These are phyloP conservation scores for Anthrax anthrax DNA, from an alignment of 2,888 invertebrate genomes.

Conservation along the genomic window DNA sequence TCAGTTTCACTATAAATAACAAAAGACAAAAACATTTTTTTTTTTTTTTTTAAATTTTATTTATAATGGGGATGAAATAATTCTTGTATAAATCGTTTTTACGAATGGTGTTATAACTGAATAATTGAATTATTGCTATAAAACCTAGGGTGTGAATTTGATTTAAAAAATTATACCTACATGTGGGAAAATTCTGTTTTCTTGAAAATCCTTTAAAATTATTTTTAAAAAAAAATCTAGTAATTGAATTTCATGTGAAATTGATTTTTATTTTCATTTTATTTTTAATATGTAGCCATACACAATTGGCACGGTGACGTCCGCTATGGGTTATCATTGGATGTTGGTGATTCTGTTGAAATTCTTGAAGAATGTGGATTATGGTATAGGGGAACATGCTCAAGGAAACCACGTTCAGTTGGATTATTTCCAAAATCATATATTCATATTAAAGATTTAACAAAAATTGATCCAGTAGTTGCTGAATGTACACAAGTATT, in stretches of 20 bases:
- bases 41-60: too few species aligned
- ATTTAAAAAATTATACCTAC: too few species aligned
- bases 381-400: conserved; percentile 80
- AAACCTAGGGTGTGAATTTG: too few species aligned
- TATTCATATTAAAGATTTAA: conserved; percentile 72
- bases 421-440: conserved; percentile 71
- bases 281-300: conserved; percentile 52
- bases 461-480: conserved; percentile 79
- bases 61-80: too few species aligned
- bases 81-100: too few species aligned
- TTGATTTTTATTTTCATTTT: conserved; percentile 1
- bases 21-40: too few species aligned
- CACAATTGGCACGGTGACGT: conserved; percentile 81
- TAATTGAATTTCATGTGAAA: not conserved
- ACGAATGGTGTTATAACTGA: too few species aligned
- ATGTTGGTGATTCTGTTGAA: conserved; percentile 86
- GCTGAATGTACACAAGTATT: conserved; percentile 81
- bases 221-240: not conserved
- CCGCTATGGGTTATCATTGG: conserved; percentile 63
- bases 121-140: too few species aligned
- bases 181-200: too few species aligned
- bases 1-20: too few species aligned
- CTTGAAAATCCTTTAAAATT: too few species aligned
- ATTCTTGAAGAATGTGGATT: conserved; percentile 79
- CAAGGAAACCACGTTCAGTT: conserved; percentile 50